Conservation (phyloP, 1,140 invertebrate genomes). For the Vanessa atalanta region DNA sequence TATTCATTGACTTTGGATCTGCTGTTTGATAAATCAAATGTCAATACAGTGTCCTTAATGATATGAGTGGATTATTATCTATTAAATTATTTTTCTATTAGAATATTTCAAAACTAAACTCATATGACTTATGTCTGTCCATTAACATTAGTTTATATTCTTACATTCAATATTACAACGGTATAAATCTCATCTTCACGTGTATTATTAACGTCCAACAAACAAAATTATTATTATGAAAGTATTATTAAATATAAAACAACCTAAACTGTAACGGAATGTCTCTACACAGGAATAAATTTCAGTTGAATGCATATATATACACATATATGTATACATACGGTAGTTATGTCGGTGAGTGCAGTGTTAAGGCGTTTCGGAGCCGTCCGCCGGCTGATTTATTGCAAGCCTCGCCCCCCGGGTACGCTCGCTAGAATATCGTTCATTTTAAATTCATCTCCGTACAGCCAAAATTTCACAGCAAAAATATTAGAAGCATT, state of each 20-base stretch:
- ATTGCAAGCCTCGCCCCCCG: conserved; percentile 34
- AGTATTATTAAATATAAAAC: background rate
- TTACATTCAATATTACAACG: no score
- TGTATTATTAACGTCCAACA: no score
- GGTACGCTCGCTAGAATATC: conserved; percentile 34
- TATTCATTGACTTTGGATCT: no score
- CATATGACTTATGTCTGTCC: no score
- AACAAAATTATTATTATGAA: no score
- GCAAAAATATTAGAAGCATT: conserved; percentile 23
- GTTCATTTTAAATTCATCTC: conserved; percentile 42
- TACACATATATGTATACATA: background rate
- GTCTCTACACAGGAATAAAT: conserved; percentile 6
- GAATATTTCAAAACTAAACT: no score
- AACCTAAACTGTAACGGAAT: background rate
- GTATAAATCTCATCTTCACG: no score
- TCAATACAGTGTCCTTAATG: no score
- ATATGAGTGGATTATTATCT: no score
- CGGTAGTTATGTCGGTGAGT: conserved; percentile 26
- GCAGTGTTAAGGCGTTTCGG: conserved; percentile 36
- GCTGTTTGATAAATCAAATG: no score
- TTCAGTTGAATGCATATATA: conserved; percentile 15
- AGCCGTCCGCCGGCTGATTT: conserved; percentile 37
- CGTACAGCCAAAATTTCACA: conserved; percentile 24
- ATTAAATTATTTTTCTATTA: no score
- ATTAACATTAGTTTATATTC: no score